These are phyloP conservation scores for Lutjanus argentimaculatus DNA, from an alignment of 2,797 vertebrate species.

Conservation along the genomic window DNA sequence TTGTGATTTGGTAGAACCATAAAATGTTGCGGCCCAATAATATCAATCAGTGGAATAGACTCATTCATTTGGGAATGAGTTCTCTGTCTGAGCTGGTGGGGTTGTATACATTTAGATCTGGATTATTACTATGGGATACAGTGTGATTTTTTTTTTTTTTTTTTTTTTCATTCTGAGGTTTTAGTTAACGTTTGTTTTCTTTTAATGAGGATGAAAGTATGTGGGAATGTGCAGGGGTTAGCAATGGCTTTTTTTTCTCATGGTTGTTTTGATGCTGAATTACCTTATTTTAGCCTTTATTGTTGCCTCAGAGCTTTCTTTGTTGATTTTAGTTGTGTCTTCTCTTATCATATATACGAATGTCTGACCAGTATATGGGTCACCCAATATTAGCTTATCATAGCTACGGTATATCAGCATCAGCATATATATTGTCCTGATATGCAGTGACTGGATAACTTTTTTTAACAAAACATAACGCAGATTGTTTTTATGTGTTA, in stretches of 20 bases:
- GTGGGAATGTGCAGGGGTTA: constrained; percentile 25
- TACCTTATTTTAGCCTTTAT: neutral
- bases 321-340: too few species aligned
- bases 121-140: neutral
- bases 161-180: neutral
- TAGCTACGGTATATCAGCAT: too few species aligned
- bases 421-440: too few species aligned
- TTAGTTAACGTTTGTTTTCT: neutral
- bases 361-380: too few species aligned
- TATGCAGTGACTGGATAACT: too few species aligned
- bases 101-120: constrained; percentile 4
- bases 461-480: too few species aligned
- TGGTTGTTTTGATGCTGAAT: constrained; percentile 2
- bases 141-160: too few species aligned
- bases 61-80: constrained; percentile 26
- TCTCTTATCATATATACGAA: too few species aligned
- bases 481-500: too few species aligned
- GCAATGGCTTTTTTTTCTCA: neutral
- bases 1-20: constrained; percentile 27
- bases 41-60: constrained; percentile 55
- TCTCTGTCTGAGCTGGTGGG: constrained; percentile 27
- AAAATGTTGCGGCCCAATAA: constrained; percentile 39
- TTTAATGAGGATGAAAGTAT: constrained; percentile 1
- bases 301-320: too few species aligned
- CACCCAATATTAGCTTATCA: too few species aligned